Conservation (phyloP, 2,797 vertebrate species). For the Thamnophis elegans region DNA sequence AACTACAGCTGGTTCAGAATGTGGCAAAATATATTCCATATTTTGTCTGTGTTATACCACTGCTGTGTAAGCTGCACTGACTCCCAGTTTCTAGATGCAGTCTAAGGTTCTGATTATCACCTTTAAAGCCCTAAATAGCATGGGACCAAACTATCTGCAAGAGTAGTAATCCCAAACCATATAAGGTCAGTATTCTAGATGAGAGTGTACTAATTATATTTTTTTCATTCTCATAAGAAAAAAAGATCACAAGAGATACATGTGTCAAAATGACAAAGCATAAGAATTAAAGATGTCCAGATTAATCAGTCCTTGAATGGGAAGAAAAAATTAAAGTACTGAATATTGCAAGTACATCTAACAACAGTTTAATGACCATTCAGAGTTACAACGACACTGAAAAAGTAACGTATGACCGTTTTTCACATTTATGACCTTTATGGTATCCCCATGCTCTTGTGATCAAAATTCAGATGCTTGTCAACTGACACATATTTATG, state of each 20-base stretch:
- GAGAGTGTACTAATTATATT: background rate
- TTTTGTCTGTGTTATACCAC: background rate
- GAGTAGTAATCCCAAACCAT: background rate
- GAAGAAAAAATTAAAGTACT: background rate
- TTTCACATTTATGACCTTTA: background rate
- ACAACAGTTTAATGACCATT: background rate
- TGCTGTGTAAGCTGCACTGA: background rate
- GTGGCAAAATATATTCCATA: background rate
- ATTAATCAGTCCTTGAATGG: background rate
- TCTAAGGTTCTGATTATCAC: background rate
- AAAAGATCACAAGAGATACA: background rate
- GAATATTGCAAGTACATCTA: background rate
- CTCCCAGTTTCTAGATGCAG: background rate
- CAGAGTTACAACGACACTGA: background rate
- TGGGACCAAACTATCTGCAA: background rate
- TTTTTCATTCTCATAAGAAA: background rate
- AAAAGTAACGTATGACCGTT: background rate
- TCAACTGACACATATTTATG: background rate
- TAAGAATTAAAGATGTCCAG: background rate
- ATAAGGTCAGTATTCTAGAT: background rate
- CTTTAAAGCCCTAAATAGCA: background rate
- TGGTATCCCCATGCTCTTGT: background rate
- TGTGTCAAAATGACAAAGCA: background rate
- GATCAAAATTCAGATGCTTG: background rate
- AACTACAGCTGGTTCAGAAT: background rate